Conservation (phyloP, 2,888 invertebrate genomes). For the Lasioglossum pauxillum region DNA sequence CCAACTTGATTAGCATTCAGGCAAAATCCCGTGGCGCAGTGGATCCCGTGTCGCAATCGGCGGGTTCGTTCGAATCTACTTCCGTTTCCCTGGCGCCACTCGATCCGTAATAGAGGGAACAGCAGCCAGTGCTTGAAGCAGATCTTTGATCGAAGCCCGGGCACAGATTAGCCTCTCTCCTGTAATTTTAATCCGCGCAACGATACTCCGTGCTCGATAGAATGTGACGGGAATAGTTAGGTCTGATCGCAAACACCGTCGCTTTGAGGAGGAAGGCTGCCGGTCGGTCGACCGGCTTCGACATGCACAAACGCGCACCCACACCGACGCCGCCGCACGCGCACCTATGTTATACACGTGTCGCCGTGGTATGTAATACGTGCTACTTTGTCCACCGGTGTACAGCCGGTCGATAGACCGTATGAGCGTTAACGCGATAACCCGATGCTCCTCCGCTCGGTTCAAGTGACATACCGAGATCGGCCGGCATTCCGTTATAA, state of each 20-base stretch:
- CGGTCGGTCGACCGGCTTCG: conserved; percentile 24
- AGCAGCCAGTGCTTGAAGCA: neutral
- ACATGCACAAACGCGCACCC: conserved; percentile 46
- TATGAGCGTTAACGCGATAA: conserved; percentile 73
- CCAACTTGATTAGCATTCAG: neutral
- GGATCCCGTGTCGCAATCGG: neutral
- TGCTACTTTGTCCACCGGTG: conserved; percentile 67
- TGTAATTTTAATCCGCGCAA: conserved; percentile 55
- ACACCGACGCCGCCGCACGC: conserved; percentile 19
- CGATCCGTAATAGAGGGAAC: neutral
- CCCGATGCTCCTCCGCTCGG: conserved; percentile 63
- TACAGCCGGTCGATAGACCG: conserved; percentile 68
- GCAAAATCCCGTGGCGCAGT: too few relatives aligned
- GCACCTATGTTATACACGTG: conserved; percentile 62
- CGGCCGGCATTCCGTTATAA: conserved; percentile 67
- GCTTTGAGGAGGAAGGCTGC: conserved; percentile 63
- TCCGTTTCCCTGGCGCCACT: conserved; percentile 12
- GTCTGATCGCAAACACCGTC: conserved; percentile 66
- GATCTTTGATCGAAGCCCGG: conserved; percentile 42
- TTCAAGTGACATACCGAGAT: conserved; percentile 64
- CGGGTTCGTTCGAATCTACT: conserved; percentile 6
- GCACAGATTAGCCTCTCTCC: conserved; percentile 35
- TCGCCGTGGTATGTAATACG: conserved; percentile 65
- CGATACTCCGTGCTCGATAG: conserved; percentile 46
- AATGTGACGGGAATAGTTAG: conserved; percentile 66